These are phyloP conservation scores for Crotalus tigris DNA, from an alignment of 2,113 vertebrate species.

Conservation along the genomic window DNA sequence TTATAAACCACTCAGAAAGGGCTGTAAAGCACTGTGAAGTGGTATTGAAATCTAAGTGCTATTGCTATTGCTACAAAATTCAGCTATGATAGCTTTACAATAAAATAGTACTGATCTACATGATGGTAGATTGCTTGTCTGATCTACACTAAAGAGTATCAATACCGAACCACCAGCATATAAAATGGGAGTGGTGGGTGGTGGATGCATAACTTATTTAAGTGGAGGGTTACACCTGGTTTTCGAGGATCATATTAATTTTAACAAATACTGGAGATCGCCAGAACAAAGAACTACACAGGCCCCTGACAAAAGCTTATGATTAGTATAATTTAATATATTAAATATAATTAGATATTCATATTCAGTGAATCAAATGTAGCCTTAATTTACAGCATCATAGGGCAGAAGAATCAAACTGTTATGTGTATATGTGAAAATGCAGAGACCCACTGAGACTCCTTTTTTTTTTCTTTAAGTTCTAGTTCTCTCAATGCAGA, in stretches of 20 bases:
- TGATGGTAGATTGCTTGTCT: background rate
- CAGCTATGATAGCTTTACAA: background rate
- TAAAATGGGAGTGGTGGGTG: background rate
- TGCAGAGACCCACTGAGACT: accelerated
- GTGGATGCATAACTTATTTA: background rate
- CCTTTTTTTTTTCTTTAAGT: background rate
- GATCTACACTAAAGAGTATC: background rate
- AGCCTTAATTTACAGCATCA: background rate
- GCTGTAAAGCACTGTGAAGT: background rate
- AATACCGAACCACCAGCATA: background rate
- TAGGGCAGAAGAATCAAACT: background rate
- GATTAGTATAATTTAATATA: background rate
- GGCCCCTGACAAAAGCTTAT: background rate
- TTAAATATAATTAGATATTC: background rate
- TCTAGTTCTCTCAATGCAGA: background rate
- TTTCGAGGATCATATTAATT: background rate
- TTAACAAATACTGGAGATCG: background rate
- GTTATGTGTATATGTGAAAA: background rate
- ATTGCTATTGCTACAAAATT: background rate
- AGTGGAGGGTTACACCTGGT: background rate
- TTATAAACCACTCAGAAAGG: background rate
- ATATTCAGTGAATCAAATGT: background rate
- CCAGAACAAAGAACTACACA: background rate
- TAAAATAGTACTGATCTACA: background rate
- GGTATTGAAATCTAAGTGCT: background rate